Evolutionary conservation across 2,888 invertebrate species (phyloP).

Genomic region (Unio delphinus): DNA sequence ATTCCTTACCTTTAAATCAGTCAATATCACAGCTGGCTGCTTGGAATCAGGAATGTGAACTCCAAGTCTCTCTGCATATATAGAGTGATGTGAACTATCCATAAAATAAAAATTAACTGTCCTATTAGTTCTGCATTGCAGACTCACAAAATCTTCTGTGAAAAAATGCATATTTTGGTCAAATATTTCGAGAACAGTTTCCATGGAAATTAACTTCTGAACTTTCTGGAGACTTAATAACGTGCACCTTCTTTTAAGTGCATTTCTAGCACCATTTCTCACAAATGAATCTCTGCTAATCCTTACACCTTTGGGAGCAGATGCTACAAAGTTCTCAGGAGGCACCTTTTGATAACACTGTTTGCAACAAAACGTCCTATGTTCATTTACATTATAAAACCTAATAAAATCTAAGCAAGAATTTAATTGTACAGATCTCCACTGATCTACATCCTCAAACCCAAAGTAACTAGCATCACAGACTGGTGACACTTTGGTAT

Average conservation of each 20-base stretch:
- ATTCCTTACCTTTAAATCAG: slow-evolving; percentile 73
- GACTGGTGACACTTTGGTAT: slow-evolving; percentile 13
- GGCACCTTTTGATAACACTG: slow-evolving; percentile 23
- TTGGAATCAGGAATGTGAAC: slow-evolving; percentile 74
- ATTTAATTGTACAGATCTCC: slow-evolving; percentile 24
- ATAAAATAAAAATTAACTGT: slow-evolving; percentile 80
- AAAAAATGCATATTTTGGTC: slow-evolving; percentile 20
- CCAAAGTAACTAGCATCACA: slow-evolving; percentile 25
- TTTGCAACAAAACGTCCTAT: slow-evolving; percentile 52
- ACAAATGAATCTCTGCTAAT: slow-evolving; percentile 50
- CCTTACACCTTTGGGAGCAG: slow-evolving; percentile 19
- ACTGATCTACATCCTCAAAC: slow-evolving; percentile 16
- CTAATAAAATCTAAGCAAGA: slow-evolving; percentile 45
- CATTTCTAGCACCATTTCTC: slow-evolving; percentile 32
- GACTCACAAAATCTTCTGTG: slow-evolving; percentile 54
- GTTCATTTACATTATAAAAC: slow-evolving; percentile 53
- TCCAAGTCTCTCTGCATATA: slow-evolving; percentile 84
- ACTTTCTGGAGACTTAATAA: slow-evolving; percentile 47
- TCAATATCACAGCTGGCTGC: slow-evolving; percentile 75
- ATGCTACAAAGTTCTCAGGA: slow-evolving; percentile 21
- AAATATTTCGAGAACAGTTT: slow-evolving; percentile 15
- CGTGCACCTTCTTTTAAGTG: slow-evolving; percentile 40
- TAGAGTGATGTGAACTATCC: slow-evolving; percentile 81
- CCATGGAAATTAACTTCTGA: slow-evolving; percentile 32
- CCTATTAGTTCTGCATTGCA: slow-evolving; percentile 75